Conservation (phyloP, 2,888 invertebrate genomes). For the Aquatica leii region DNA sequence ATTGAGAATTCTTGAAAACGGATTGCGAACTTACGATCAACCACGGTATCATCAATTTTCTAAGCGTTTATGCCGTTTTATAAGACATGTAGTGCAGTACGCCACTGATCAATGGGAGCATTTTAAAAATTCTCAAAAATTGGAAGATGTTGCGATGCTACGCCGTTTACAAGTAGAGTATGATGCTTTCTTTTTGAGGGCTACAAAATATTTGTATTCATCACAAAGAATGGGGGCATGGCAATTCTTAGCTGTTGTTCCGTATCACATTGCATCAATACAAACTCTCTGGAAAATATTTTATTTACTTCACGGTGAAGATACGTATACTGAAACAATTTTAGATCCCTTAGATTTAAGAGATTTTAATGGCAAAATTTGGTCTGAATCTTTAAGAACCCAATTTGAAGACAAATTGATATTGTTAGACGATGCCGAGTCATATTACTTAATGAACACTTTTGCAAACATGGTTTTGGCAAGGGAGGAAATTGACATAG, state of each 20-base stretch:
- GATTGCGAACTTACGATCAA: constrained; percentile 72
- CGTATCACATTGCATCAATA: constrained; percentile 69
- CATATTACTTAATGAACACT: constrained; percentile 79
- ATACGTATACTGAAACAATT: constrained; percentile 57
- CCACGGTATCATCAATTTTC: constrained; percentile 75
- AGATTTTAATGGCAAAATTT: constrained; percentile 63
- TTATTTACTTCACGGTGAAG: constrained; percentile 68
- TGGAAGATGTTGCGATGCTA: constrained; percentile 62
- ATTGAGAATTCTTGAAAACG: constrained; percentile 69
- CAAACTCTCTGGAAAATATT: constrained; percentile 72
- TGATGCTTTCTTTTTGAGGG: constrained; percentile 75
- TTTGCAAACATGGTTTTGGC: constrained; percentile 82
- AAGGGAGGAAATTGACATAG: constrained; percentile 66
- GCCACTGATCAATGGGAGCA: constrained; percentile 75
- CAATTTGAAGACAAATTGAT: constrained; percentile 72
- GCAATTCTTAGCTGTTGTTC: constrained; percentile 82
- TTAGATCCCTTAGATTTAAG: constrained; percentile 47
- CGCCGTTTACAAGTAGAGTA: constrained; percentile 74
- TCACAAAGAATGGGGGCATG: constrained; percentile 78
- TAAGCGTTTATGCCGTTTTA: constrained; percentile 71
- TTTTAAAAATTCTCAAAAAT: constrained; percentile 58
- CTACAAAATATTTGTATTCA: constrained; percentile 73
- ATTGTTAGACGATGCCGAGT: constrained; percentile 74
- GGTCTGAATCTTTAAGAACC: constrained; percentile 61
- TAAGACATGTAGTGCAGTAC: constrained; percentile 76